Evolutionary conservation across 2,113 vertebrate species (phyloP).

Genomic region (Myotis davidii): DNA sequence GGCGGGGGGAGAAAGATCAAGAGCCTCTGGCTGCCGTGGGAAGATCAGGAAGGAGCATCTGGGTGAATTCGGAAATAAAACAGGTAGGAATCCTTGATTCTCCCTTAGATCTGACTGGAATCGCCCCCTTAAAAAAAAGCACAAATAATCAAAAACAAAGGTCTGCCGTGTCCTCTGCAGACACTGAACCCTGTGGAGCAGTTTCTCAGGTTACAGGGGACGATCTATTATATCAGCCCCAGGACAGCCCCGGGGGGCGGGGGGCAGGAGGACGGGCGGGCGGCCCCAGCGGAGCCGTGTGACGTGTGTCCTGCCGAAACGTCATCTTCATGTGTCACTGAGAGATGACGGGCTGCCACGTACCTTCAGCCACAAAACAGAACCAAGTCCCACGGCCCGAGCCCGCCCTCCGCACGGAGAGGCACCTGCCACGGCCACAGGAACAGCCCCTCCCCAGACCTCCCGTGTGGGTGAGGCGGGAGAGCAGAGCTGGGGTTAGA

Average conservation of each 20-base stretch:
- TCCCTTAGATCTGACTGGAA: background rate
- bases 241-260: background rate
- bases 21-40: background rate
- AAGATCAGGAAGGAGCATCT: background rate
- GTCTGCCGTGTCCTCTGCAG: background rate
- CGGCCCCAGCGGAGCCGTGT: background rate
- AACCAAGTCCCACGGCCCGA: background rate
- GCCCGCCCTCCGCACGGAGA: background rate
- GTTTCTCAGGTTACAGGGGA: constrained; percentile 19
- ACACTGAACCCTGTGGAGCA: background rate
- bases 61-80: background rate
- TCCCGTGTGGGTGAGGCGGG: too few relatives aligned
- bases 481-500: too few relatives aligned
- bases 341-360: constrained; percentile 64
- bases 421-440: too few relatives aligned
- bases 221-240: constrained; percentile 60
- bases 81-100: background rate
- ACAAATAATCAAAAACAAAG: background rate
- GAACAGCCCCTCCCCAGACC: too few relatives aligned
- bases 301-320: constrained; percentile 54
- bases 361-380: constrained; percentile 59
- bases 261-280: background rate
- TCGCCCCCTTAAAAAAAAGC: background rate
- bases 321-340: constrained; percentile 62
- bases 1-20: background rate